Base-by-base conservation (phyloP, 2,113 vertebrate species). In the Athene noctua region DNA sequence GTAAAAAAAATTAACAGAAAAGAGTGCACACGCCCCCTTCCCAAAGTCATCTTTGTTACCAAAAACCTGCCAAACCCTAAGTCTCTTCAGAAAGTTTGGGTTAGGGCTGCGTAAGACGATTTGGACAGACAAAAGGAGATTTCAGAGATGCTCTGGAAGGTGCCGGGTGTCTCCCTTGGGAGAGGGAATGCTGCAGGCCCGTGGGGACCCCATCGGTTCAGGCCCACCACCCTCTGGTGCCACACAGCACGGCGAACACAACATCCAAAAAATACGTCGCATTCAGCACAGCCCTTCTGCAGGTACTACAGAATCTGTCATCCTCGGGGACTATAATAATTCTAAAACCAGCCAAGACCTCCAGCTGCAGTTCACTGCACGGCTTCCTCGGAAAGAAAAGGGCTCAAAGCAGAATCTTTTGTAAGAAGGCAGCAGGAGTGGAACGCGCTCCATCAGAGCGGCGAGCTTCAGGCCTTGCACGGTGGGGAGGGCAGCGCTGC, bases 371-470 rank as follows among this genome's bases (percentile, higher is more conserved):
- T 15, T 51, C 58, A 19, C 55, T 12, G 55, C 17, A 30, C 20
- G n/a, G 58, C 23, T 63, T 57, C 77, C 86, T 25, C 14, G 30
- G 8, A 65, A 65, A 40, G 77, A 55, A 34, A 30, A 17, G 25
- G 51, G 30, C 26, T 65, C 13, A 22, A 22, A 65, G 26, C 5
- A 3, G 59, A 40, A 57, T n/a, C 59, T 59, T 49, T 16, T 26
- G 68, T 11, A n/a, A 74, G 70, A 36, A 65, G 52, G 14, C 68
- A 12, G 16, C n/a, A 44, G 15, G 5, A 66, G 27, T 6, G 32
- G 36, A 55, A 23, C 14, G 1, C 1, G n/a, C 58, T 47, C 1
- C 18, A 11, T 20, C 7, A 51, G 51, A 65, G 68, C 1, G 13
- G 26, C 9, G 6, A 15, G 30, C 40, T 63, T 19, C 25, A 54